Conservation (phyloP, 2,888 invertebrate genomes). For the Pseudococcus viburni region DNA sequence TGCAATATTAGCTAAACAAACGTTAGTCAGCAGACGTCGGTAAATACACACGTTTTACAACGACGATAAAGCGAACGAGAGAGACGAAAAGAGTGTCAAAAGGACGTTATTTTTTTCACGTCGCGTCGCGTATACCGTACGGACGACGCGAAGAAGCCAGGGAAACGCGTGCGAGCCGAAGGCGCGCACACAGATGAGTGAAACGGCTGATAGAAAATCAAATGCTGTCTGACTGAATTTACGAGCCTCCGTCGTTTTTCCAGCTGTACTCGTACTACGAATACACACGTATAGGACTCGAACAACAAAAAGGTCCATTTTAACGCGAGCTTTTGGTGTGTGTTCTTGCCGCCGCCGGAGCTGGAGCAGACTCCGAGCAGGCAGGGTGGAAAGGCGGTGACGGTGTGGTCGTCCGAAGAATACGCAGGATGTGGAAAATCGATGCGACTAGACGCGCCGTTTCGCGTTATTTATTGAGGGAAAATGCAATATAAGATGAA, state of each 20-base stretch:
- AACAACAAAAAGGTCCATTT: conserved; percentile 65
- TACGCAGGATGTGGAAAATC: conserved; percentile 64
- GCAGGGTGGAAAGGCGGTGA: conserved; percentile 64
- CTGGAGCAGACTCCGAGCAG: conserved; percentile 18
- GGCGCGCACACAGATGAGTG: neutral
- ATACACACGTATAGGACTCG: conserved; percentile 48
- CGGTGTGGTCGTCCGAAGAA: conserved; percentile 66
- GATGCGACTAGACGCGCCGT: conserved; percentile 67
- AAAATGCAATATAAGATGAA: conserved; percentile 66
- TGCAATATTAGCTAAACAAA: conserved; percentile 51
- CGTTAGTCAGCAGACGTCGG: conserved; percentile 61
- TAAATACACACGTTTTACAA: conserved; percentile 56
- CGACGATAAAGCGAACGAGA: neutral
- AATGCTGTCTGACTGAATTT: conserved; percentile 60
- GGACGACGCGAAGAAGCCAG: neutral
- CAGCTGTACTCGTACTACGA: neutral
- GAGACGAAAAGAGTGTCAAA: conserved; percentile 45
- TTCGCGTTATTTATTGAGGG: conserved; percentile 66
- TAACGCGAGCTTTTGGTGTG: conserved; percentile 56
- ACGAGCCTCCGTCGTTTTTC: neutral
- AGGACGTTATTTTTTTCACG: conserved; percentile 37
- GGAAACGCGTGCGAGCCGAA: neutral
- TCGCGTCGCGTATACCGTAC: neutral
- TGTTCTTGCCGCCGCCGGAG: neutral
- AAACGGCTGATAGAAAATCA: conserved; percentile 54